These are phyloP conservation scores for Drosophila setifemur DNA, from an alignment of 1,140 invertebrate genomes.

Conservation along the genomic window DNA sequence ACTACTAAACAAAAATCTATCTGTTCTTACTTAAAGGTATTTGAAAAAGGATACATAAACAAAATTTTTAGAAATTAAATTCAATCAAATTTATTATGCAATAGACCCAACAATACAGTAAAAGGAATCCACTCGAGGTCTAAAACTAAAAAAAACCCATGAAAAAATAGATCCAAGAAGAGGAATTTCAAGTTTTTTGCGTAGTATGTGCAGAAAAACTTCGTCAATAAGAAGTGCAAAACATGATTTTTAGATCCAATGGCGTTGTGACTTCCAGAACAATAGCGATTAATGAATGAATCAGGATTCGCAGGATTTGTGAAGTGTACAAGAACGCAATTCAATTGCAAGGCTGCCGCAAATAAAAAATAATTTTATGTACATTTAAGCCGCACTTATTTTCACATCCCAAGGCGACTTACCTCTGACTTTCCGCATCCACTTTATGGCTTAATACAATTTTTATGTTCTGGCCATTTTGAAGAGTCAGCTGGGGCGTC, in stretches of 20 bases:
- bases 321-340: constrained; percentile 55
- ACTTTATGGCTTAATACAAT: constrained; percentile 77
- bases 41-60: too few relatives aligned
- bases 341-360: constrained; percentile 66
- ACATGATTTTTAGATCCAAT: constrained; percentile 14
- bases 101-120: too few relatives aligned
- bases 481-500: constrained; percentile 39
- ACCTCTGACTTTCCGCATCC: not conserved
- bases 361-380: constrained; percentile 55
- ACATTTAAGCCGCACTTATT: constrained; percentile 31
- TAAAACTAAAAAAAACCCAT: not conserved
- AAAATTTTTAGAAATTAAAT: too few relatives aligned
- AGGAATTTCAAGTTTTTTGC: not conserved
- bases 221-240: constrained; percentile 2
- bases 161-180: not conserved
- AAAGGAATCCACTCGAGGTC: too few relatives aligned
- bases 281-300: constrained; percentile 39
- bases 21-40: too few relatives aligned
- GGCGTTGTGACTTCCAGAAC: constrained; percentile 20
- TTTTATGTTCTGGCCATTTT: constrained; percentile 73
- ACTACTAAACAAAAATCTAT: too few relatives aligned
- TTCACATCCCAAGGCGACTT: not conserved
- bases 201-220: not conserved
- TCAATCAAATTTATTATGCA: too few relatives aligned
- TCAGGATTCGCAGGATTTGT: constrained; percentile 24